Percentiles rank a stretch among this genome's conserved stretches.
These are phyloP conservation scores for Chaetodon trifascialis DNA, from an alignment of 2,113 vertebrate genomes.

Conservation along the genomic window DNA sequence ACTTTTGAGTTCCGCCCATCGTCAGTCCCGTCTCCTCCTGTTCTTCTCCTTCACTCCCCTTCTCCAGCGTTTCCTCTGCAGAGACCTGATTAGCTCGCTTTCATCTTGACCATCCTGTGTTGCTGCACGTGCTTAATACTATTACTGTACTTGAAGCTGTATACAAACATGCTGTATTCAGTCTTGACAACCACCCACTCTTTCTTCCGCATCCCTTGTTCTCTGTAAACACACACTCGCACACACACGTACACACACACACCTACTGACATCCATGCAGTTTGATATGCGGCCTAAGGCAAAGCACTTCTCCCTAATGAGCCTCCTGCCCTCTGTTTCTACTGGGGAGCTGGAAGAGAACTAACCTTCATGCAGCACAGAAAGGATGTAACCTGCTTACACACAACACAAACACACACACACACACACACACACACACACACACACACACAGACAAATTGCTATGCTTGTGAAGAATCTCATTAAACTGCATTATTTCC, in stretches of 20 bases:
- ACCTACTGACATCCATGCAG: constrained; percentile 54
- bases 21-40: not conserved
- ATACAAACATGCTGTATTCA: constrained; percentile 45
- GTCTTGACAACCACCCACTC: constrained; percentile 47
- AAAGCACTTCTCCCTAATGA: constrained; percentile 79
- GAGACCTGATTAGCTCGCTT: constrained; percentile 55
- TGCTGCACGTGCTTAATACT: constrained; percentile 27
- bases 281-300: constrained; percentile 76
- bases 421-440: constrained; percentile 40
- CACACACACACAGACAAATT: constrained; percentile 21
- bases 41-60: constrained; percentile 1
- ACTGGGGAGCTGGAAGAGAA: constrained; percentile 60
- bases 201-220: constrained; percentile 36
- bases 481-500: constrained; percentile 26
- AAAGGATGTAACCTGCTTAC: constrained; percentile 66
- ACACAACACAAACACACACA: constrained; percentile 34
- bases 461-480: constrained; percentile 10
- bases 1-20: constrained; percentile 45
- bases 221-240: constrained; percentile 34
- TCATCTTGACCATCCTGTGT: constrained; percentile 34
- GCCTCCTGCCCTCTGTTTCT: constrained; percentile 74
- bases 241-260: constrained; percentile 52
- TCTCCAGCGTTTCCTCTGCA: constrained; percentile 32
- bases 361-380: constrained; percentile 72
- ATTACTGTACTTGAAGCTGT: constrained; percentile 37